Conservation (phyloP, 2,113 vertebrate species). For the Cepphus grylle region DNA sequence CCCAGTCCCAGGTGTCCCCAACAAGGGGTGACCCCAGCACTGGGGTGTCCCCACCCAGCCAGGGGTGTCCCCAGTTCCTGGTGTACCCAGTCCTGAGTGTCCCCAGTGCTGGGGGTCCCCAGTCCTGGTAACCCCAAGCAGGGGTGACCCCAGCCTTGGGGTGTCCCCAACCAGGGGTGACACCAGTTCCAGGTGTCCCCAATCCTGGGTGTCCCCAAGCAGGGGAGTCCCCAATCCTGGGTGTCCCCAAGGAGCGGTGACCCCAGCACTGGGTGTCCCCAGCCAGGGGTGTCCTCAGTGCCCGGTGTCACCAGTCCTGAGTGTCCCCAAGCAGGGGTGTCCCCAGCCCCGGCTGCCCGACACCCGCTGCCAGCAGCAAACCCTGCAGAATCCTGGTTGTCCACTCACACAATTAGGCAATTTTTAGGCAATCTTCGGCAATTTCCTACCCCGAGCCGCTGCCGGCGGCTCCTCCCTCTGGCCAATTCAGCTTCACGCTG, state of each 20-base stretch:
- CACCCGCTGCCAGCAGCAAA: background rate
- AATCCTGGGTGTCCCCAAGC: no score
- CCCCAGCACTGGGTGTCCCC: background rate
- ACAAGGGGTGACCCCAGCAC: no score
- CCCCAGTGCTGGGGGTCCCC: background rate
- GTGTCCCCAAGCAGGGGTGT: background rate
- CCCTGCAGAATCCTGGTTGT: background rate
- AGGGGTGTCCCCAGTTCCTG: background rate
- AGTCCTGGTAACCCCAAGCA: background rate
- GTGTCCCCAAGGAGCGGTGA: background rate
- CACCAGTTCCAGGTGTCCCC: background rate
- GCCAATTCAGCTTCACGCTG: accelerated
- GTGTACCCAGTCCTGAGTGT: background rate
- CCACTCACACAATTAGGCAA: background rate
- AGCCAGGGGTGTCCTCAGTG: background rate
- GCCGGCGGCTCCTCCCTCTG: background rate
- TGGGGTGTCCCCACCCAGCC: background rate
- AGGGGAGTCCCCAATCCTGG: background rate
- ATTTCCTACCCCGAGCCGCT: background rate
- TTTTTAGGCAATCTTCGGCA: background rate
- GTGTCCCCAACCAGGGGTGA: background rate
- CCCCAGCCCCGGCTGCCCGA: background rate
- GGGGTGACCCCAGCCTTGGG: background rate
- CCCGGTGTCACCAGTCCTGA: background rate
- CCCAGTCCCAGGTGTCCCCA: background rate